phyloP scores from a whole-genome alignment of 2,797 vertebrate species.

The Psittacula derbiana region DNA sequence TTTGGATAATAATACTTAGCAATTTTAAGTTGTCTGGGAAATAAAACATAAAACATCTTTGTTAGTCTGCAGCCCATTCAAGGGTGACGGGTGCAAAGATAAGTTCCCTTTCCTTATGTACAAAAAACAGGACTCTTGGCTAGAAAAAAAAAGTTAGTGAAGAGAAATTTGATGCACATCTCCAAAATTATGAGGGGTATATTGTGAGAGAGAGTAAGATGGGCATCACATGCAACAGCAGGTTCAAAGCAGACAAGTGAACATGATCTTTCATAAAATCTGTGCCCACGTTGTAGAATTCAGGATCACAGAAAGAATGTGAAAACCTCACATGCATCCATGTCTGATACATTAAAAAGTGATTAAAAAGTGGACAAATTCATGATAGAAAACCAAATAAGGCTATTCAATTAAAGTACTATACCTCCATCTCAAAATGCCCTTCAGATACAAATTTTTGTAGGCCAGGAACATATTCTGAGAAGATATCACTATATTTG shows the following conservation, averaged over 20 bases:
- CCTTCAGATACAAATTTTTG: neutral
- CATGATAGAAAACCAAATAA: neutral
- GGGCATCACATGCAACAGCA: neutral
- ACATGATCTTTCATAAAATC: neutral
- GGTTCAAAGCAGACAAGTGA: neutral
- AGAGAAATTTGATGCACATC: neutral
- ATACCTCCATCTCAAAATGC: neutral
- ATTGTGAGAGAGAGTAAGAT: neutral
- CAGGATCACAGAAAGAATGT: neutral
- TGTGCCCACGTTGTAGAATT: neutral
- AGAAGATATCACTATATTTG: neutral
- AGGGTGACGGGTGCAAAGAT: neutral
- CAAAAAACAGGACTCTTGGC: neutral
- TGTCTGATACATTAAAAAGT: neutral
- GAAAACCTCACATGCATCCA: neutral
- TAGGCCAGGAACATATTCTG: neutral
- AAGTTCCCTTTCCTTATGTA: neutral
- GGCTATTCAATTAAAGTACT: neutral
- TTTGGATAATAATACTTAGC: neutral
- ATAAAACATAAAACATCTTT: neutral
- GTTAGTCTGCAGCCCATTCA: neutral
- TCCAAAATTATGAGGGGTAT: neutral
- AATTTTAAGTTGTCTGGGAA: neutral
- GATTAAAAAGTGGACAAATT: neutral
- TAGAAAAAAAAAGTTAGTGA: neutral